Evolutionary conservation across 2,797 vertebrate species (phyloP).

Genomic region (Sebastes nivosus): DNA sequence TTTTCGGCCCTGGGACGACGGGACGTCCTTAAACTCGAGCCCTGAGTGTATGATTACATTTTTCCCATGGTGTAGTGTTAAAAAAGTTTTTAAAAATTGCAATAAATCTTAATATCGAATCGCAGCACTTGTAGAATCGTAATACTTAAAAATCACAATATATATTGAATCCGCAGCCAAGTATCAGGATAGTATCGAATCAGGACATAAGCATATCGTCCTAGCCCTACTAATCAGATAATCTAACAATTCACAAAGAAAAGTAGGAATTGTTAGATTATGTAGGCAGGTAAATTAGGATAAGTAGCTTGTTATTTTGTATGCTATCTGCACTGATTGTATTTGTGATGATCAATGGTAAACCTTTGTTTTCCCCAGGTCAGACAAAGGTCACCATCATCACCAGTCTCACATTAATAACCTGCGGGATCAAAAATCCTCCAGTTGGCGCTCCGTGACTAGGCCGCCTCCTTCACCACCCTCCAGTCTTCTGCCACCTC

Average conservation of each 20-base stretch:
- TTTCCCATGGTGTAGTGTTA: too few species aligned
- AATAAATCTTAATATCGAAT: too few species aligned
- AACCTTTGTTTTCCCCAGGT: slow-evolving; percentile 49
- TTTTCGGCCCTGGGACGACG: too few species aligned
- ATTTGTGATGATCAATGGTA: neutral
- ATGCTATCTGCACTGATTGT: slow-evolving; percentile 2
- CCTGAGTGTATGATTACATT: too few species aligned
- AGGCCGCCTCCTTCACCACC: neutral
- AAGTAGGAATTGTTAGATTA: neutral
- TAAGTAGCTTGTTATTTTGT: neutral
- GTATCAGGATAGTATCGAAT: too few species aligned
- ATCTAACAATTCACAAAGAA: neutral
- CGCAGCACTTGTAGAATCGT: too few species aligned
- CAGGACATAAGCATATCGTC: too few species aligned
- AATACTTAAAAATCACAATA: too few species aligned
- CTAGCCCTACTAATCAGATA: neutral
- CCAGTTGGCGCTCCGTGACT: slow-evolving; percentile 9
- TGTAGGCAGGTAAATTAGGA: neutral
- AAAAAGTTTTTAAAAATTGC: too few species aligned
- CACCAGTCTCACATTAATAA: slow-evolving; percentile 43
- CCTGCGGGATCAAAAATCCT: slow-evolving; percentile 11
- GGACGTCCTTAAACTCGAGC: too few species aligned
- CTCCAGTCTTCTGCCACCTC: neutral
- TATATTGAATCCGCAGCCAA: too few species aligned
- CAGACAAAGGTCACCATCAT: slow-evolving; percentile 24